These are phyloP conservation scores for Chromoteleia sp. DNA, from an alignment of 2,888 invertebrate genomes.

Conservation along the genomic window DNA sequence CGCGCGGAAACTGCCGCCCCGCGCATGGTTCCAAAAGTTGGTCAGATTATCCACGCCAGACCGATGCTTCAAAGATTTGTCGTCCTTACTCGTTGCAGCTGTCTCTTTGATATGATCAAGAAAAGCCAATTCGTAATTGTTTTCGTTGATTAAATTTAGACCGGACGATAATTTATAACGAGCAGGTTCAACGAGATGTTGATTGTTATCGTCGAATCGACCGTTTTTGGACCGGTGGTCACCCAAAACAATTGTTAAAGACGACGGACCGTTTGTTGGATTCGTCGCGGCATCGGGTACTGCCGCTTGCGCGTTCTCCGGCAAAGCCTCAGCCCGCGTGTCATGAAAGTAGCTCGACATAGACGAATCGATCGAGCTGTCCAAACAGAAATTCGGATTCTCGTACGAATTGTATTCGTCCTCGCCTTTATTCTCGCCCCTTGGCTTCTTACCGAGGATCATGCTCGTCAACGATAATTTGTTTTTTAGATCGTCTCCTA, in stretches of 20 bases:
- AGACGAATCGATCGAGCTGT: constrained; percentile 80
- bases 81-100: constrained; percentile 1
- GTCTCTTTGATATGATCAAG: neutral
- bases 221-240: too few species aligned
- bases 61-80: constrained; percentile 56
- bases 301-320: constrained; percentile 7
- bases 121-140: neutral
- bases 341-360: constrained; percentile 76
- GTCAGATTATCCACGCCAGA: constrained; percentile 76
- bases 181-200: neutral
- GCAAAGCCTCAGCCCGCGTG: constrained; percentile 33
- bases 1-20: constrained; percentile 74
- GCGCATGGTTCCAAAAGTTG: constrained; percentile 74
- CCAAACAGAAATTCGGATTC: constrained; percentile 81
- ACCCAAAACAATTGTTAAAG: constrained; percentile 61
- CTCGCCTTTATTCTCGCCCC: constrained; percentile 39
- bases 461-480: constrained; percentile 77
- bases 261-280: neutral
- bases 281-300: neutral
- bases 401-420: constrained; percentile 77
- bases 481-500: constrained; percentile 76
- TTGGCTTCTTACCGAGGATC: constrained; percentile 69
- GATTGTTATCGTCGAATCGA: neutral
- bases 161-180: neutral
- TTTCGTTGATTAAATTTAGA: constrained; percentile 25